Evolutionary conservation across 1,140 invertebrate genomes (phyloP).

Genomic region (Drosophila simulans): DNA sequence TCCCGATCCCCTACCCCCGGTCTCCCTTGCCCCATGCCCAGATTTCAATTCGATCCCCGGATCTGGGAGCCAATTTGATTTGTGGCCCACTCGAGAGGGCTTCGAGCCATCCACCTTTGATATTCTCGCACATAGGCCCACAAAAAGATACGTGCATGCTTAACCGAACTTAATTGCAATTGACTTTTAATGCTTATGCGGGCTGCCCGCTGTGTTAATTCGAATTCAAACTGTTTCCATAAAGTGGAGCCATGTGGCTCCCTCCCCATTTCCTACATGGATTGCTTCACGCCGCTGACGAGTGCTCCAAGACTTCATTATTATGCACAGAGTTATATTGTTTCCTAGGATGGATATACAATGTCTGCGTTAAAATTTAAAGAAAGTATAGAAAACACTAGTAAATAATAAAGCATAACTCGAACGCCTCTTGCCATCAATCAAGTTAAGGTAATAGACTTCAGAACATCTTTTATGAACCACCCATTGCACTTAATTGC

Average conservation of each 20-base stretch:
- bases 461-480: constrained; percentile 1
- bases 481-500: constrained; percentile 6
- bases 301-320: constrained; percentile 24
- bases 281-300: constrained; percentile 43
- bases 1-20: background rate
- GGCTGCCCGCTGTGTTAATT: constrained; percentile 76
- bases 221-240: constrained; percentile 78
- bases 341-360: background rate
- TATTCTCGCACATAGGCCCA: constrained; percentile 68
- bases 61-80: constrained; percentile 61
- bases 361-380: background rate
- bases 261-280: constrained; percentile 13
- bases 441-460: constrained; percentile 13
- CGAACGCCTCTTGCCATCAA: background rate
- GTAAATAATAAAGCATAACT: no score
- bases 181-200: constrained; percentile 74
- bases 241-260: constrained; percentile 57
- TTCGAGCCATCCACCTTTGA: constrained; percentile 57
- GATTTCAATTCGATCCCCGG: background rate
- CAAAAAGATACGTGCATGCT: constrained; percentile 28
- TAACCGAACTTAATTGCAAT: constrained; percentile 77
- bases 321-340: background rate
- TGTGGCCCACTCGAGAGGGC: constrained; percentile 71
- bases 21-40: no score
- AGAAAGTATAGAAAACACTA: no score